Evolutionary conservation across 2,797 vertebrate genomes (phyloP), one percentile per base, ranked within the genome.

Genomic region (Myiothlypis chrysogaster): DNA sequence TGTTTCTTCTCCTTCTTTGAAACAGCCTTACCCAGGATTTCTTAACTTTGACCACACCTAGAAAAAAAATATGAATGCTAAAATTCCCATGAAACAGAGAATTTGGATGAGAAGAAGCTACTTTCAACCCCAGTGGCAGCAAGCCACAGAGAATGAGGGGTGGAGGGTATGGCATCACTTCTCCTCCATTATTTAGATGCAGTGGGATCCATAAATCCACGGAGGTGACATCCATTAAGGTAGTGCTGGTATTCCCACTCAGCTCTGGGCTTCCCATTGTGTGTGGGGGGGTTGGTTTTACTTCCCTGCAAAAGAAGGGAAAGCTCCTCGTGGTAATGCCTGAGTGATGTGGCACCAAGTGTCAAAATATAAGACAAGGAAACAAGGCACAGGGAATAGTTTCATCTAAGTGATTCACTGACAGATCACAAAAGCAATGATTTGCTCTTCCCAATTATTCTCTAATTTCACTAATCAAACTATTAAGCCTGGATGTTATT

Each of bases 391-490:
- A 8, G 69, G 66, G 49, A 94, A 76, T 10, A 30, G 73, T 84
- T 91, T 82, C 80, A 64, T 86, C 85, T 34, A 69, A 94, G 66
- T 32, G 75, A 83, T 89, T 94, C 75, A 66, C 82, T 8, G 3
- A 44, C 70, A 88, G 69, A 94, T 81, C 89, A 91, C 65, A 81
- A 86, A 92, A 88, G 43, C 56, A 76, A 53, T 3, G 37, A 79
- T 91, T 97, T 94, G 52, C 49, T 84, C 3, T 93, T 91, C 80
- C 66, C 27, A 93, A 43, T 88, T 83, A 88, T 81, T 86, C 57
- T 59, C 82, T 95, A 64, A 96, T 97, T 97, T 94, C 49, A 61
- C 77, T 87, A 82, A 88, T 78, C 70, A 90, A 94, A 87, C 59
- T 79, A 49, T 88, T 86, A 63, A 60, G 59, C 50, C 76, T 91